Evolutionary conservation across 2,888 invertebrate species (phyloP).

Genomic region (Conistra vaccinii): DNA sequence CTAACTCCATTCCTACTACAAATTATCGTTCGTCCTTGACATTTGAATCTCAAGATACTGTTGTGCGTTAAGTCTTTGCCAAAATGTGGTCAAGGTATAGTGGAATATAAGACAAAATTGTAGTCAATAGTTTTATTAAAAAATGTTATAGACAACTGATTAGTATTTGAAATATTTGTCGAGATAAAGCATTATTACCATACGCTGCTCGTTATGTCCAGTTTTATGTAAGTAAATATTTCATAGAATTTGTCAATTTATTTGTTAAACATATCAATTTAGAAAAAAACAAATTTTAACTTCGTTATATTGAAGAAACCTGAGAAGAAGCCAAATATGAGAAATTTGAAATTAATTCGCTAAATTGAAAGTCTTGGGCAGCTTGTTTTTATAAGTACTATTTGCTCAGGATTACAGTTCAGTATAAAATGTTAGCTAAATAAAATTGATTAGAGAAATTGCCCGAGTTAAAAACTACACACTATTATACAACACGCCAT

Average conservation of each 20-base stretch:
- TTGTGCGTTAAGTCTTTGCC: slow-evolving; percentile 37
- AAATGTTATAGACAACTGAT: slow-evolving; percentile 3
- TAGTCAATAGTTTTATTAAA: slow-evolving; percentile 27
- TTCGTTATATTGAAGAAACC: slow-evolving; percentile 6
- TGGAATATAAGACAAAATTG: slow-evolving; percentile 22
- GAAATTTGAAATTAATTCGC: neutral
- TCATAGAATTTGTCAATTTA: slow-evolving; percentile 58
- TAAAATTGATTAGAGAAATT: slow-evolving; percentile 1
- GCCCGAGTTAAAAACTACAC: neutral
- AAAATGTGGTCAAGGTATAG: slow-evolving; percentile 27
- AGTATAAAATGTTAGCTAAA: neutral
- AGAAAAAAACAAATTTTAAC: slow-evolving; percentile 26
- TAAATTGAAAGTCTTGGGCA: slow-evolving; percentile 9
- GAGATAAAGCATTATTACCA: slow-evolving; percentile 12
- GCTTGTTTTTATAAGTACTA: neutral
- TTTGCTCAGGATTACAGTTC: neutral
- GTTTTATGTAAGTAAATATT: slow-evolving; percentile 31
- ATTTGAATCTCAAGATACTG: slow-evolving; percentile 43
- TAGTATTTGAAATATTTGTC: slow-evolving; percentile 15
- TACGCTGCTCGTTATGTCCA: slow-evolving; percentile 9
- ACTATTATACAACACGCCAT: neutral
- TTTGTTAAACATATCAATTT: slow-evolving; percentile 65
- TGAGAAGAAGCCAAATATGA: neutral
- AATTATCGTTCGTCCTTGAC: slow-evolving; percentile 34
- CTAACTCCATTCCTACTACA: slow-evolving; percentile 33